Evolutionary conservation across 2,888 invertebrate genomes (phyloP).

Genomic region (Zaprionus obscuricornis): DNA sequence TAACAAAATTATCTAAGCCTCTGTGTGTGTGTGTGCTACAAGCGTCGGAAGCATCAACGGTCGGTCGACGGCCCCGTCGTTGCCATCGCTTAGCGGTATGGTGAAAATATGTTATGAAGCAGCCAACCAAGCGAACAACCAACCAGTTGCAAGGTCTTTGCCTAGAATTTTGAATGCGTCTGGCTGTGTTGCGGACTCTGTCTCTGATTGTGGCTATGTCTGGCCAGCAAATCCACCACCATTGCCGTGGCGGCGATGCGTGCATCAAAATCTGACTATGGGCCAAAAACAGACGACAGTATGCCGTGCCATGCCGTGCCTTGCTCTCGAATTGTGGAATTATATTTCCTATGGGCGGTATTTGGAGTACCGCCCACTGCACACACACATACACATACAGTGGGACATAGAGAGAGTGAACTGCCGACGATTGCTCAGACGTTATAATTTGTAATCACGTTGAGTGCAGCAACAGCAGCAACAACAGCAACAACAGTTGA

Average conservation of each 20-base stretch:
- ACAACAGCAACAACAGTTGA: constrained; percentile 26
- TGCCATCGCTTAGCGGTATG: too few species aligned
- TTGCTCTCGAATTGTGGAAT: constrained; percentile 58
- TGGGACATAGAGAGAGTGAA: constrained; percentile 8
- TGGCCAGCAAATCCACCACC: constrained; percentile 79
- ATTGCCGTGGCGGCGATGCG: constrained; percentile 58
- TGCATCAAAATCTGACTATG: constrained; percentile 52
- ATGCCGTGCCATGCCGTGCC: constrained; percentile 7
- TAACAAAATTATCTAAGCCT: constrained; percentile 70
- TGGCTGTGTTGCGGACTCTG: too few species aligned
- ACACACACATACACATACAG: constrained; percentile 29
- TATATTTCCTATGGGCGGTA: constrained; percentile 78
- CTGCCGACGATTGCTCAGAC: constrained; percentile 72
- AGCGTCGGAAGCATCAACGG: constrained; percentile 35
- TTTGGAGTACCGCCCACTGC: constrained; percentile 63
- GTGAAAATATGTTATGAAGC: too few species aligned
- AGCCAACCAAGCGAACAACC: constrained; percentile 54
- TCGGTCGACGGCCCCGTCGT: too few species aligned
- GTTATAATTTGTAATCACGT: constrained; percentile 75
- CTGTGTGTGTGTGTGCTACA: too few species aligned
- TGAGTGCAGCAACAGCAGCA: constrained; percentile 61
- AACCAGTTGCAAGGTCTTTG: constrained; percentile 47
- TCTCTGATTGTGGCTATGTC: too few species aligned
- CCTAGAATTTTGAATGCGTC: not conserved
- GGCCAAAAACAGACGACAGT: constrained; percentile 22